Base-by-base conservation (phyloP, 1,140 invertebrate genomes). In the Sogatella furcifera region DNA sequence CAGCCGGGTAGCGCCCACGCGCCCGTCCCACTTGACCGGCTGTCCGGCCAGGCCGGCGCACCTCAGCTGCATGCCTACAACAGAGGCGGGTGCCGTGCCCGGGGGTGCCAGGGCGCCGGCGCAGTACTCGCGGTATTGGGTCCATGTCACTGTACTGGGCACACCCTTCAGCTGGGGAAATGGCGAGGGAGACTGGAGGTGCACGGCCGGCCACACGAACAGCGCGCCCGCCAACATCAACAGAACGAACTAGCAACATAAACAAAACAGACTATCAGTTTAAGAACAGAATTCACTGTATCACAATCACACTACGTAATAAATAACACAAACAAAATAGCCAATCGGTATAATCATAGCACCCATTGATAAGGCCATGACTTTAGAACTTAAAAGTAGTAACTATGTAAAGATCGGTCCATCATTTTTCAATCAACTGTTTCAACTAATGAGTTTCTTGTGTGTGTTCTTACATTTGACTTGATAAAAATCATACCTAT, bases 111-210 rank as follows among this genome's bases (percentile, higher is more conserved):
- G 78, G 15, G 84, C 81, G 62, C 81, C 76, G 62, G 85, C 81
- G 68, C 86, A 89, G 54, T 85, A 79, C 41, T 80, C 81, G 63
- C 86, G 81, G 67, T 84, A 90, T 53, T 82, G 79, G 38, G 89
- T 83, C 86, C 85, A 88, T 3, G 72, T 67, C 1, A 78, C 65
- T 0, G 66, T 69, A 0, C 70, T 62, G 10, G 71, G 66, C 15
- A 78, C 21, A 34, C 59, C 42, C 34, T 53, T 65, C 59, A 34
- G 69, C 62, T 0, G 67, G 21, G 38, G 19, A 62, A 60, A 43
- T 64, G 64, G 2, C 65, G 46, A 34, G 67, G 49, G 53, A 57
- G 15, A 8, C 11, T 9, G 8, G 5, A 38, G 31, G 31, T 68
- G 62, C 22, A 34, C 49, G 10, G 59, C 59, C 17, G 64, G 61